phyloP scores from a whole-genome alignment of 2,113 vertebrate species.

The Eurystomus gularis region DNA sequence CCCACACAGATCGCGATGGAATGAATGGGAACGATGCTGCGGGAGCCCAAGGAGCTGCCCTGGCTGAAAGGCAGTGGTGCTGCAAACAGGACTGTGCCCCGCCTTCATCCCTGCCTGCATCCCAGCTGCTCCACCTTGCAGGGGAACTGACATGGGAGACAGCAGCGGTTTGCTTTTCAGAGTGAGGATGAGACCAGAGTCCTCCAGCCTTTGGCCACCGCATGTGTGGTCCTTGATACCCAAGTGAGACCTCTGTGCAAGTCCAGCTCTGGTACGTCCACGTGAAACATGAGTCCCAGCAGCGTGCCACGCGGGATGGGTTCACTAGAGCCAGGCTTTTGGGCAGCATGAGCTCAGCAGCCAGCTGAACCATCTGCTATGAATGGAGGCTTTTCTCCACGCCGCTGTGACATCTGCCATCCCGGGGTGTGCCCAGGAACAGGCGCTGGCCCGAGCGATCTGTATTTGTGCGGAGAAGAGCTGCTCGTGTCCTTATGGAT shows the following conservation, averaged over 20 bases:
- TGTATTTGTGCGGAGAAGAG: not conserved
- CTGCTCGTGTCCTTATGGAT: not conserved
- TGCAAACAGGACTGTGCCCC: rapidly evolving
- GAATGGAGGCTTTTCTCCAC: not conserved
- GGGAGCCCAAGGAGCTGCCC: not conserved
- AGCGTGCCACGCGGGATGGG: rapidly evolving
- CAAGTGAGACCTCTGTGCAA: not conserved
- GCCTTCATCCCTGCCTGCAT: not conserved
- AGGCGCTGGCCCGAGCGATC: not conserved
- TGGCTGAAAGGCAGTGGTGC: not conserved
- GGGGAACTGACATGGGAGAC: rapidly evolving
- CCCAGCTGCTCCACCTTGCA: not conserved
- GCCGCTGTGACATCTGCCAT: not conserved
- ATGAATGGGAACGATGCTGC: rapidly evolving
- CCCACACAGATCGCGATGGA: rapidly evolving
- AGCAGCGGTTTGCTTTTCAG: not conserved
- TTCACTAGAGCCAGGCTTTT: not conserved
- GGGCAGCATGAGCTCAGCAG: not conserved
- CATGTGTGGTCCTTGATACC: rapidly evolving
- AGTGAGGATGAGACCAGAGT: not conserved
- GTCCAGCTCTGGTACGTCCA: rapidly evolving
- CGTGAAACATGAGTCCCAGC: rapidly evolving
- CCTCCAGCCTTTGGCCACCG: not conserved
- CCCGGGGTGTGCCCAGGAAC: not conserved
- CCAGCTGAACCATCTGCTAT: not conserved